These are phyloP conservation scores for Oscheius onirici DNA, from an alignment of 2,888 invertebrate genomes.

Conservation along the genomic window DNA sequence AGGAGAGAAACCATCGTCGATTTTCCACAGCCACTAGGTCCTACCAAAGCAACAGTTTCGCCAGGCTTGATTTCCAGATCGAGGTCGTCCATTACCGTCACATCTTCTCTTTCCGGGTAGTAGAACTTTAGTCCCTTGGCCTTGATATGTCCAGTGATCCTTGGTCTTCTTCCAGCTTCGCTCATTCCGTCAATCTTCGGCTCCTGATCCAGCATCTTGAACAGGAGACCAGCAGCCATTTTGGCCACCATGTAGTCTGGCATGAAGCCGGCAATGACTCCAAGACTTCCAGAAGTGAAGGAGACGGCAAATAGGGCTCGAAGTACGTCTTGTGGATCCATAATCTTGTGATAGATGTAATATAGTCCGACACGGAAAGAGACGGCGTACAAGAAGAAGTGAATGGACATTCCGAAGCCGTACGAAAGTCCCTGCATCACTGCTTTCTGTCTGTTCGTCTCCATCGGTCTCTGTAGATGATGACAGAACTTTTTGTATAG, in stretches of 20 bases:
- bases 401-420: conserved; percentile 70
- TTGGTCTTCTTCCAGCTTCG: conserved; percentile 4
- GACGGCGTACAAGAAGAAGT: conserved; percentile 72
- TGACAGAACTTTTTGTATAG: conserved; percentile 69
- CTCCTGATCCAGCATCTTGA: conserved; percentile 70
- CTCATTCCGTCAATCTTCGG: conserved; percentile 30
- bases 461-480: conserved; percentile 52
- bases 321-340: conserved; percentile 73
- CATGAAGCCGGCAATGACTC: conserved; percentile 72
- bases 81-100: conserved; percentile 42
- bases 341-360: conserved; percentile 73
- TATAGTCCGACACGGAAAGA: conserved; percentile 72
- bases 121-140: conserved; percentile 42
- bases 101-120: conserved; percentile 71
- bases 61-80: conserved; percentile 69
- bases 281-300: conserved; percentile 74
- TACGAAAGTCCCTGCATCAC: conserved; percentile 59
- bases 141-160: conserved; percentile 14
- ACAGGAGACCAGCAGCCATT: conserved; percentile 72
- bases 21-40: conserved; percentile 74
- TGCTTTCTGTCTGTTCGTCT: conserved; percentile 46
- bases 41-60: conserved; percentile 73
- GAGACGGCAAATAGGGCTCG: conserved; percentile 76
- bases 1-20: conserved; percentile 75
- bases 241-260: conserved; percentile 73